Evolutionary conservation across 2,888 invertebrate genomes (phyloP).

Genomic region (Cheilosia vulpina): DNA sequence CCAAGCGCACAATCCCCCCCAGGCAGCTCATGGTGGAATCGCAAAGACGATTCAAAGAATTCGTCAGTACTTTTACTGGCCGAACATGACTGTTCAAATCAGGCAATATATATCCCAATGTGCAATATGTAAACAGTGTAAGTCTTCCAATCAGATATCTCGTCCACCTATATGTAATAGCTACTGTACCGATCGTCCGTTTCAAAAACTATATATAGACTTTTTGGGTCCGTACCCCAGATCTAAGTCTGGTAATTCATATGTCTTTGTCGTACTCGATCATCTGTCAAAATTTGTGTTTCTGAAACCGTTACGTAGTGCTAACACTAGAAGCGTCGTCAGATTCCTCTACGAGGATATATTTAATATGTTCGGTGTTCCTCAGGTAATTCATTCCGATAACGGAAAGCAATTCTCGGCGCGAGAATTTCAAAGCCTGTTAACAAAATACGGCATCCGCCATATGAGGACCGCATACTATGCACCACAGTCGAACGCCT

Average conservation of each 20-base stretch:
- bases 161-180: background rate
- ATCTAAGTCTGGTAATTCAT: background rate
- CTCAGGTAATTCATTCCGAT: too few relatives aligned
- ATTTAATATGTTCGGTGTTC: too few relatives aligned
- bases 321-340: background rate
- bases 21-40: conserved; percentile 43
- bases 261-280: background rate
- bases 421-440: too few relatives aligned
- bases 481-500: too few relatives aligned
- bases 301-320: background rate
- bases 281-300: background rate
- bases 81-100: conserved; percentile 16
- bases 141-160: conserved; percentile 2
- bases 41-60: conserved; percentile 12
- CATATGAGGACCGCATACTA: too few relatives aligned
- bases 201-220: background rate
- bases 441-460: too few relatives aligned
- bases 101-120: too few relatives aligned
- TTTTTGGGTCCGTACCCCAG: conserved; percentile 18
- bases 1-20: conserved; percentile 32
- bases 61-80: conserved; percentile 10
- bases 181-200: background rate
- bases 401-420: too few relatives aligned
- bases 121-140: conserved; percentile 1
- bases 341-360: too few relatives aligned